Base-by-base conservation (phyloP, 2,797 vertebrate species). In the Phataginus tricuspis region DNA sequence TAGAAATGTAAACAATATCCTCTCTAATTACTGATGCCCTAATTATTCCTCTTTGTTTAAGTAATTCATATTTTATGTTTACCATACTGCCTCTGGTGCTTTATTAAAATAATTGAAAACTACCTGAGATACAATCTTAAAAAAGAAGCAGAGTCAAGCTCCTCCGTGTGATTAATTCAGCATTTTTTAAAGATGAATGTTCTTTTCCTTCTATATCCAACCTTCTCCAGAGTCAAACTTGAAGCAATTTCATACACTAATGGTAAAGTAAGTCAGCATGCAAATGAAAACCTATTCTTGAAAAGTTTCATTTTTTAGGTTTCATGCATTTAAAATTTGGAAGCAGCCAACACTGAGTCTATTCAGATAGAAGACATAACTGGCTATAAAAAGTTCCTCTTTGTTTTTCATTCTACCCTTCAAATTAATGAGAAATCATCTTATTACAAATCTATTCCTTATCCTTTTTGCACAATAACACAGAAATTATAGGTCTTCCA, bases 161-260 rank as follows among this genome's bases (percentile, higher is more conserved):
- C 49, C 31, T 23, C 4, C 13, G 53, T 92, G 63, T 94, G 86
- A 96, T 97, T 95, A 93, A 88, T 74, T 91, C 55, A 82, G 68
- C 72, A 86, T 34, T 86, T 94, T 86, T 95, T 4, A 94, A 94
- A 94, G n/a, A 87, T 15, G 69, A 82, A 90, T 90, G 51, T 85
- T 75, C 77, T 95, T 92, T 95, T 86, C 61, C 75, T 91, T 91
- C 91, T 69, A 18, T 61, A 85, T 66, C 95, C 90, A 94, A 57
- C 42, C 16, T 91, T 94, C 82, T 92, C 34, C 39, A 89, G 64
- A 97, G 91, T 93, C 91, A 96, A 89, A 83, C 91, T 86, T 69
- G 68, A 96, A 96, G 91, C 82, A 97, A 95, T 95, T 97, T 96
- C 94, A 95, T 94, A 97, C 92, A 94, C 75, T 91, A 74, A 84